Evolutionary conservation across 2,797 vertebrate genomes (phyloP).

Genomic region (Intellagama lesueurii): DNA sequence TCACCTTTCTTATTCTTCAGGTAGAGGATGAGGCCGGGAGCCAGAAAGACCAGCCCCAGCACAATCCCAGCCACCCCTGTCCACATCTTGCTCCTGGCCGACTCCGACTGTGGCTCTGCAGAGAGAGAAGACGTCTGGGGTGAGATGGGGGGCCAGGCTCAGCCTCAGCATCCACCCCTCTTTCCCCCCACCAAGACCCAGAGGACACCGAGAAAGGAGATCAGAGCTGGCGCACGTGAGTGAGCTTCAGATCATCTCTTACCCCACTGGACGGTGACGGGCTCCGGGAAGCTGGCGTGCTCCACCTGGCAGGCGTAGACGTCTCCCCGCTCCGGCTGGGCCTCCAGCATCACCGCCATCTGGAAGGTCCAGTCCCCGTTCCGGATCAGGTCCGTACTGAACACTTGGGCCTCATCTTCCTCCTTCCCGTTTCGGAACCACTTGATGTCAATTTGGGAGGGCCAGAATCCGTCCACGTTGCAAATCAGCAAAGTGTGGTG

Average conservation of each 20-base stretch:
- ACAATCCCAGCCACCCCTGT: not conserved
- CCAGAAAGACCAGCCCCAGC: not conserved
- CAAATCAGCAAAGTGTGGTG: slow-evolving; percentile 48
- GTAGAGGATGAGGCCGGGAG: not conserved
- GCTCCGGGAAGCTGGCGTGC: slow-evolving; percentile 36
- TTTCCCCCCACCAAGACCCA: not conserved
- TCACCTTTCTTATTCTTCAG: slow-evolving; percentile 1
- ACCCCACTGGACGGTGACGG: slow-evolving; percentile 7
- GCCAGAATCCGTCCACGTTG: not conserved
- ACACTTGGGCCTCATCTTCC: slow-evolving; percentile 30
- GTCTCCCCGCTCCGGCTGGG: slow-evolving; percentile 33
- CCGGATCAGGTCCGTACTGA: slow-evolving; percentile 41
- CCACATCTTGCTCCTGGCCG: slow-evolving; percentile 14
- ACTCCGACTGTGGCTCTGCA: not conserved
- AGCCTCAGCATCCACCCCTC: not conserved
- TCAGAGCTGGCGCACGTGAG: not conserved
- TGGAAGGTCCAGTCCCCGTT: slow-evolving; percentile 63
- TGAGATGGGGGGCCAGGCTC: too few relatives aligned
- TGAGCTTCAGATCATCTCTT: not conserved
- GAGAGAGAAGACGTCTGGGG: not conserved
- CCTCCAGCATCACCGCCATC: slow-evolving; percentile 47
- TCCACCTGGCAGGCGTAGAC: slow-evolving; percentile 53
- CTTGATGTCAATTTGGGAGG: slow-evolving; percentile 12
- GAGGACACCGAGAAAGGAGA: not conserved
- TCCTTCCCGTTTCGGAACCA: slow-evolving; percentile 57